Evolutionary conservation across 1,140 invertebrate species (phyloP).

Genomic region (Drosophila punjabiensis): DNA sequence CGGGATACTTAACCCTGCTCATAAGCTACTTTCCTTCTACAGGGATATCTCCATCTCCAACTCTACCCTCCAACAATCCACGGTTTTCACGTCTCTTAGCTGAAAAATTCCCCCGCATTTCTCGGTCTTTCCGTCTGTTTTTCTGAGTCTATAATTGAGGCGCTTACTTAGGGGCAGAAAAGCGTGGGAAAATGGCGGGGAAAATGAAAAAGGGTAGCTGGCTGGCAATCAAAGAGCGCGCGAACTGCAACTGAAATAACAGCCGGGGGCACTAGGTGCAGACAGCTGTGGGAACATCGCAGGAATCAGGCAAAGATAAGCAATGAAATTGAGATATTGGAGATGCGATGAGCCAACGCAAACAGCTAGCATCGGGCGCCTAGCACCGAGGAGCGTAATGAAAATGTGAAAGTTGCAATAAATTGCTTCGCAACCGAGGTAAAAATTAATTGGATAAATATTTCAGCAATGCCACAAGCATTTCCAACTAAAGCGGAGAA

Average conservation of each 20-base stretch:
- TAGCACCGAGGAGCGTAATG: slow-evolving; percentile 41
- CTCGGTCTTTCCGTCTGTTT: slow-evolving; percentile 13
- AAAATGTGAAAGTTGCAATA: slow-evolving; percentile 71
- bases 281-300: slow-evolving; percentile 21
- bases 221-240: slow-evolving; percentile 61
- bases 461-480: slow-evolving; percentile 66
- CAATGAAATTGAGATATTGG: slow-evolving; percentile 63
- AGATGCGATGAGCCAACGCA: slow-evolving; percentile 52
- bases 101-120: slow-evolving; percentile 55
- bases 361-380: slow-evolving; percentile 34
- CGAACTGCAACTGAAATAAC: slow-evolving; percentile 78
- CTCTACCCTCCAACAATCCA: slow-evolving; percentile 6
- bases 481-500: slow-evolving; percentile 30
- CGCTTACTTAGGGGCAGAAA: slow-evolving; percentile 51
- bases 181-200: slow-evolving; percentile 2
- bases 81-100: slow-evolving; percentile 42
- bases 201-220: slow-evolving; percentile 11
- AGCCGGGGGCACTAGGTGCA: slow-evolving; percentile 60
- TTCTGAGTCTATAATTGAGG: slow-evolving; percentile 75
- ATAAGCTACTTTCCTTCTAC: background rate
- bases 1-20: slow-evolving; percentile 4
- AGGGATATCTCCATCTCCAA: background rate
- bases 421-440: slow-evolving; percentile 71
- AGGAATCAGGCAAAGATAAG: slow-evolving; percentile 36
- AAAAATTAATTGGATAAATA: slow-evolving; percentile 81